Conservation (phyloP, 2,888 invertebrate species). For the Melinaea menophilus region DNA sequence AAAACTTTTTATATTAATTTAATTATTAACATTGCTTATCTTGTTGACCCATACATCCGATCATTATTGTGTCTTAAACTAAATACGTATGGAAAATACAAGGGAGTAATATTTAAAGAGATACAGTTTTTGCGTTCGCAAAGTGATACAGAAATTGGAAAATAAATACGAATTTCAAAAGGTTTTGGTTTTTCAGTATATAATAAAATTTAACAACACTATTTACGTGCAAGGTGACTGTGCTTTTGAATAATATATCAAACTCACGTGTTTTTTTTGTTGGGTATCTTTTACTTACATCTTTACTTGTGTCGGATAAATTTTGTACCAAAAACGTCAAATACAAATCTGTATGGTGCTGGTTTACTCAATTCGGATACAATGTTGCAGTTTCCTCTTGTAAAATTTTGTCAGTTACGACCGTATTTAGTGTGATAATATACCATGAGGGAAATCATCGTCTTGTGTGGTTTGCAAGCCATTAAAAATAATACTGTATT, state of each 20-base stretch:
- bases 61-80: background rate
- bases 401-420: slow-evolving; percentile 4
- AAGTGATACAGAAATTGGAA: background rate
- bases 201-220: slow-evolving; percentile 31
- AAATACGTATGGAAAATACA: slow-evolving; percentile 6
- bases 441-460: background rate
- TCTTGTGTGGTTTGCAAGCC: background rate
- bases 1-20: too few relatives aligned
- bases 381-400: slow-evolving; percentile 4
- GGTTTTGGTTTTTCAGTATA: slow-evolving; percentile 18
- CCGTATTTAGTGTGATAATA: background rate
- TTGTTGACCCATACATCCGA: background rate
- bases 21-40: too few relatives aligned
- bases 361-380: slow-evolving; percentile 8
- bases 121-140: background rate
- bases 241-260: slow-evolving; percentile 21
- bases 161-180: too few relatives aligned
- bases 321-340: slow-evolving; percentile 22
- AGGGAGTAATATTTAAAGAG: slow-evolving; percentile 25
- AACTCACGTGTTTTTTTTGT: slow-evolving; percentile 8
- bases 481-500: background rate
- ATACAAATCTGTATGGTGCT: slow-evolving; percentile 21
- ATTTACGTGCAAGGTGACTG: slow-evolving; percentile 22
- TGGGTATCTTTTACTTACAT: too few relatives aligned
- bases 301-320: too few relatives aligned